These are phyloP conservation scores for Kryphioiulus occultus DNA, from an alignment of 2,888 invertebrate genomes.

Conservation along the genomic window DNA sequence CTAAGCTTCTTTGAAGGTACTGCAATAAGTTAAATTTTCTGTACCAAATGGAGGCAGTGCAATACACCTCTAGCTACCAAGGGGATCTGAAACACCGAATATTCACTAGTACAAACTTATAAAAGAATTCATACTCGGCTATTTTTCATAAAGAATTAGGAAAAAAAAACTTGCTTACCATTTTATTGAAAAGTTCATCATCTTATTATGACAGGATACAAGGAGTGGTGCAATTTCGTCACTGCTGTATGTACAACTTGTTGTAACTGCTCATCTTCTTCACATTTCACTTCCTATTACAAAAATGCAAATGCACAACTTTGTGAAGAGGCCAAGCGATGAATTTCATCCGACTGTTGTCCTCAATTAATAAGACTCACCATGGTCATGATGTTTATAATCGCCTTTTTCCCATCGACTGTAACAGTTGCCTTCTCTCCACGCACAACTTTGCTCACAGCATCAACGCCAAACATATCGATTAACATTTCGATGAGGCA, in stretches of 20 bases:
- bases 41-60: no score
- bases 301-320: not conserved
- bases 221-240: slow-evolving; percentile 81
- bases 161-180: not conserved
- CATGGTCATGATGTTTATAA: slow-evolving; percentile 82
- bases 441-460: slow-evolving; percentile 91
- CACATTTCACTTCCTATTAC: slow-evolving; percentile 77
- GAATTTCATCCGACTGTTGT: not conserved
- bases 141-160: no score
- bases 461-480: slow-evolving; percentile 95
- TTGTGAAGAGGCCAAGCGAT: not conserved
- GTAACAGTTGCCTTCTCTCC: slow-evolving; percentile 86
- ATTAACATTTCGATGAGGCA: slow-evolving; percentile 87
- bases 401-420: slow-evolving; percentile 83
- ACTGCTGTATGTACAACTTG: slow-evolving; percentile 87
- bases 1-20: no score
- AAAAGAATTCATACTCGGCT: not conserved
- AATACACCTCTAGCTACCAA: no score
- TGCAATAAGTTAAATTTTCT: no score
- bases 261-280: slow-evolving; percentile 80
- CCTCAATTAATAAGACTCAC: slow-evolving; percentile 62
- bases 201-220: slow-evolving; percentile 62
- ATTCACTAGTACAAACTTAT: not conserved
- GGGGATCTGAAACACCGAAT: not conserved
- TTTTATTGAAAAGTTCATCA: slow-evolving; percentile 13